Conservation (phyloP, 2,113 vertebrate genomes). For the Arvicanthis niloticus region DNA sequence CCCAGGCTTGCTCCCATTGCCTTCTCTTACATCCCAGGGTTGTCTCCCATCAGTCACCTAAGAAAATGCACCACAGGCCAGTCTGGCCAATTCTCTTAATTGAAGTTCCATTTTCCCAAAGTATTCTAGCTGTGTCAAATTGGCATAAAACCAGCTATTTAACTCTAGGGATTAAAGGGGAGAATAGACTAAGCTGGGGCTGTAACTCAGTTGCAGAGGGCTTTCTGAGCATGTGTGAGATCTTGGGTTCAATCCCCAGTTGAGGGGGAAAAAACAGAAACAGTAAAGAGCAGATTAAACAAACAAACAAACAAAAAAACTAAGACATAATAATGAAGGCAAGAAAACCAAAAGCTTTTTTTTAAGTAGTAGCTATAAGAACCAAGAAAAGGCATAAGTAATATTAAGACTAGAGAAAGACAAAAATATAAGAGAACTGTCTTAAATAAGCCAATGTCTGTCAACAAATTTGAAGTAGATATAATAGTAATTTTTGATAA, state of each 20-base stretch:
- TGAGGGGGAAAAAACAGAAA: not conserved
- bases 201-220: not conserved
- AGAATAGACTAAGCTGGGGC: not conserved
- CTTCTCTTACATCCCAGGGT: not conserved
- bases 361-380: not conserved
- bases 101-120: not conserved
- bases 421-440: not conserved
- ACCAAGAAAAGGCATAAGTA: not conserved
- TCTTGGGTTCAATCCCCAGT: not conserved
- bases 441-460: not conserved
- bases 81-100: not conserved
- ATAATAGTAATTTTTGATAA: not conserved
- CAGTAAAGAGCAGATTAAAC: not conserved
- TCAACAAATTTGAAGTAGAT: not conserved
- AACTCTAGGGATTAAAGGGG: not conserved
- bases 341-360: constrained; percentile 19
- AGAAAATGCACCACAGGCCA: not conserved
- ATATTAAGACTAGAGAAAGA: not conserved
- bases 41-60: not conserved
- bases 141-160: not conserved
- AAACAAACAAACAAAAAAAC: not conserved
- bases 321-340: not conserved
- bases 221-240: not conserved
- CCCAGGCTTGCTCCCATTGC: not conserved
- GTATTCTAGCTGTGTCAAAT: not conserved